A percentile compares a stretch with the other conserved stretches of the same genome.
phyloP scores from a whole-genome alignment of 1,140 invertebrate genomes.

The Andricus grossulariae region DNA sequence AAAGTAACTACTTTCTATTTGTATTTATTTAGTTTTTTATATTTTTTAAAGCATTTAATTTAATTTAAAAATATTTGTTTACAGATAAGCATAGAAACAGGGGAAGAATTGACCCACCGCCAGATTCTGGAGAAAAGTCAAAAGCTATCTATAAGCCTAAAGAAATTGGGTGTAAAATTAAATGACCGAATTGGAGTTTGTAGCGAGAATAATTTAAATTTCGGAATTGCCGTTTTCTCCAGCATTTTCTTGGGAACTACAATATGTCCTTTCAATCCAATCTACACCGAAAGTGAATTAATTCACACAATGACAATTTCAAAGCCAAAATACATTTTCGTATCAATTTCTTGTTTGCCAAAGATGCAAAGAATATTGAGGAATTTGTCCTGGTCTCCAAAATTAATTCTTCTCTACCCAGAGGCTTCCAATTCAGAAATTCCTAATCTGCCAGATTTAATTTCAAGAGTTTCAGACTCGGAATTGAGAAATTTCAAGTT shows the following conservation, averaged over 20 bases:
- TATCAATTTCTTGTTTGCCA: slow-evolving; percentile 38
- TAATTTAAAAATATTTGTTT: slow-evolving; percentile 38
- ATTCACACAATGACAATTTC: slow-evolving; percentile 73
- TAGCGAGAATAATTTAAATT: slow-evolving; percentile 80
- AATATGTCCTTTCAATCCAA: slow-evolving; percentile 74
- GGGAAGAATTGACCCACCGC: slow-evolving; percentile 70
- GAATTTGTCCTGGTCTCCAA: slow-evolving; percentile 52
- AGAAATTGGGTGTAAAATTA: slow-evolving; percentile 67
- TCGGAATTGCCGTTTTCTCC: slow-evolving; percentile 75
- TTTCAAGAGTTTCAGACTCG: not conserved
- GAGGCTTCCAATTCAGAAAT: slow-evolving; percentile 34
- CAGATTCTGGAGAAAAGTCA: slow-evolving; percentile 72
- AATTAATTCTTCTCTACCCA: slow-evolving; percentile 47
- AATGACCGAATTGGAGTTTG: slow-evolving; percentile 79
- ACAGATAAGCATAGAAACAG: slow-evolving; percentile 75
- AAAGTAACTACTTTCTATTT: no score
- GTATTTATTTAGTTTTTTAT: no score
- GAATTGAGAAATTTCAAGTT: slow-evolving; percentile 29
- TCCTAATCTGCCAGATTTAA: not conserved
- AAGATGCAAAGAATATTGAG: slow-evolving; percentile 37
- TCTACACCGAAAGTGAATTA: slow-evolving; percentile 68
- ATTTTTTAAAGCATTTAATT: not conserved
- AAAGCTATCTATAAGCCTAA: slow-evolving; percentile 72
- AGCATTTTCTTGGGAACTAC: slow-evolving; percentile 77
- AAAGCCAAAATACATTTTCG: slow-evolving; percentile 75